A percentile compares a stretch with the other conserved stretches of the same genome.
Conservation (phyloP, 1,140 invertebrate species). For the Oryctes rhinoceros region DNA sequence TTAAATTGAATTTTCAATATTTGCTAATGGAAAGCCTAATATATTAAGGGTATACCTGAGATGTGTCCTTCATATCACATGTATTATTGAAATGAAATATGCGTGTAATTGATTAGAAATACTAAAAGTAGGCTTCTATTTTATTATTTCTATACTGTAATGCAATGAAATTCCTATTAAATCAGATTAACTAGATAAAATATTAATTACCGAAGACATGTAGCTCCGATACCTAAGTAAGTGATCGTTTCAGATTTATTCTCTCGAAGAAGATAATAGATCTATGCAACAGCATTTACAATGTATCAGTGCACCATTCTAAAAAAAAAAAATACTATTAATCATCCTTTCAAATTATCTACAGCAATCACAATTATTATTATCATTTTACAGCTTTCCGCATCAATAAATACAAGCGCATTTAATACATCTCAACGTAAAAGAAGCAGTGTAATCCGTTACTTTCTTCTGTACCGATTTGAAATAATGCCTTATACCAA, state of each 20-base stretch:
- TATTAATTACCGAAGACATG: not conserved
- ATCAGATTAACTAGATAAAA: not conserved
- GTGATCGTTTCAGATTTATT: not conserved
- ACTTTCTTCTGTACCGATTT: conserved; percentile 16
- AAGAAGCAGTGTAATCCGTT: conserved; percentile 17
- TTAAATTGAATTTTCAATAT: no score
- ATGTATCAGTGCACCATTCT: not conserved
- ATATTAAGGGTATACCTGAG: no score
- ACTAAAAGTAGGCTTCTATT: no score
- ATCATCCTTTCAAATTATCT: conserved; percentile 27
- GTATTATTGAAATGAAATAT: no score
- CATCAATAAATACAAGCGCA: conserved; percentile 22
- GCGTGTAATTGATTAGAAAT: no score
- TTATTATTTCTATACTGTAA: no score
- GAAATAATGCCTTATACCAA: conserved; percentile 19
- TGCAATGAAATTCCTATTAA: not conserved
- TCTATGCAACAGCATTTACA: not conserved
- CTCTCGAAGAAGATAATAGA: not conserved
- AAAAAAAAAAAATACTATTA: not conserved
- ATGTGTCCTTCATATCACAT: no score
- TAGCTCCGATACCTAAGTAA: not conserved
- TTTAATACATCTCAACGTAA: conserved; percentile 8
- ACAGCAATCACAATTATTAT: conserved; percentile 22
- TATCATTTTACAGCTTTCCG: conserved; percentile 31
- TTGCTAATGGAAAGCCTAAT: no score